Evolutionary conservation across 2,888 invertebrate genomes (phyloP), one percentile per base, ranked within the genome.

Genomic region (Pachliopta kotzebuea): DNA sequence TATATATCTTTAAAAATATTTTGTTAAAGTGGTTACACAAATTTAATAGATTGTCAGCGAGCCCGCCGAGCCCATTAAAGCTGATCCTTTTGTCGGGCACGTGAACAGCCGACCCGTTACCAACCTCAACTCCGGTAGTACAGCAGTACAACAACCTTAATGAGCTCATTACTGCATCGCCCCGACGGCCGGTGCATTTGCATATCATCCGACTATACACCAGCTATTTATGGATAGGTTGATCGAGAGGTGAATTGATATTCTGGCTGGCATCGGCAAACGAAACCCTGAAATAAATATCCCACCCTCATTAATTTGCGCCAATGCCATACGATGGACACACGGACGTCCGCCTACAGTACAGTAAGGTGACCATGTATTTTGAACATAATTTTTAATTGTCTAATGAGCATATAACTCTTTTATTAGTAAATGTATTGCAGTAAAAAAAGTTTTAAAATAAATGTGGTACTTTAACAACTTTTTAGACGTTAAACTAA

Each of bases 241-340:
- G 70, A 71, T 70, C 71, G 71, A 69, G 71, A 68, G 70, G 71
- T 67, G 72, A 76, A 75, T 73, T 80, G 81, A 85, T 86, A 85
- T 85, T 86, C 83, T 80, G 82, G 70, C 70, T 72, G 72, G 79
- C 80, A 79, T 76, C 80, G 78, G 74, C 77, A 80, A 81, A 82
- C 78, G 83, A 83, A 83, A 83, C 82, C 74, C 76, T 80, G 85
- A 85, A 87, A 90, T 90, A 89, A 88, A 90, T 89, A 89, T 83
- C 79, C 83, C 83, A 81, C 84, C 81, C 88, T 90, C 90, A 90
- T 90, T 90, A 88, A 90, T 90, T 89, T 89, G 86, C 86, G 82
- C 86, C 88, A 88, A 88, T 88, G 83, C 84, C 81, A 87, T 84
- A 78, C 84, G 83, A 86, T 79, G 83, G 84, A 84, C 86, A 81